phyloP scores from a whole-genome alignment of 2,888 invertebrate genomes.

The Coelopa pilipes region DNA sequence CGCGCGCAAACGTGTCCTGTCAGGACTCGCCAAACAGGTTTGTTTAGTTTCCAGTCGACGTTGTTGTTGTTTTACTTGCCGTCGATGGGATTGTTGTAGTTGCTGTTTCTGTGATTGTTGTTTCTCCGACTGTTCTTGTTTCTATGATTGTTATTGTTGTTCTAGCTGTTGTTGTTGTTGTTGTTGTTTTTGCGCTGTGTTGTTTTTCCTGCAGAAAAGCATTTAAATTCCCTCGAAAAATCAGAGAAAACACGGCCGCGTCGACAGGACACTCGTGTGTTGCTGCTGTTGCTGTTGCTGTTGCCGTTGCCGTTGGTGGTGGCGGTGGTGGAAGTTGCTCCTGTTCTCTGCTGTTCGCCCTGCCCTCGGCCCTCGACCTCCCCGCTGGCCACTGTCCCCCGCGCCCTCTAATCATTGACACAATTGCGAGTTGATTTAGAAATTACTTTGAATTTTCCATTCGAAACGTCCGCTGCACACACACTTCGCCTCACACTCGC shows the following conservation, averaged over 20 bases:
- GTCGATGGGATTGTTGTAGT: too few relatives aligned
- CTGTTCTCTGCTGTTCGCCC: conserved; percentile 14
- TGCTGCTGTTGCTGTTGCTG: conserved; percentile 4
- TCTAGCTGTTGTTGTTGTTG: conserved; percentile 11
- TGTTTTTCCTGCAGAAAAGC: conserved; percentile 42
- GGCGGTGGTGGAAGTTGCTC: conserved; percentile 28
- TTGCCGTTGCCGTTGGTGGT: conserved; percentile 7
- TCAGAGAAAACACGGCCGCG: conserved; percentile 37
- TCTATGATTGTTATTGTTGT: conserved; percentile 16
- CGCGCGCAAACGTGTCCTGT: conserved; percentile 33
- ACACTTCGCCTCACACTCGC: conserved; percentile 36
- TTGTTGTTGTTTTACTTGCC: background rate
- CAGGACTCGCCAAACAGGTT: conserved; percentile 57
- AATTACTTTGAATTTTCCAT: conserved; percentile 54
- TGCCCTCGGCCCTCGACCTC: background rate
- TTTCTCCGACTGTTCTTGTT: background rate
- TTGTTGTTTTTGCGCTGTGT: conserved; percentile 20
- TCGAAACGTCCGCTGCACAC: conserved; percentile 63
- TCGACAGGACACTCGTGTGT: background rate
- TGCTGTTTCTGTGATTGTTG: too few relatives aligned
- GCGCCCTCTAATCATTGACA: conserved; percentile 61
- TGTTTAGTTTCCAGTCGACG: conserved; percentile 47
- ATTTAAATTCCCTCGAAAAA: conserved; percentile 49
- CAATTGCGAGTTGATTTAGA: conserved; percentile 54
- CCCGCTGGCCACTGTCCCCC: conserved; percentile 14